Conservation (phyloP, 2,797 vertebrate species). For the Coluber constrictor region DNA sequence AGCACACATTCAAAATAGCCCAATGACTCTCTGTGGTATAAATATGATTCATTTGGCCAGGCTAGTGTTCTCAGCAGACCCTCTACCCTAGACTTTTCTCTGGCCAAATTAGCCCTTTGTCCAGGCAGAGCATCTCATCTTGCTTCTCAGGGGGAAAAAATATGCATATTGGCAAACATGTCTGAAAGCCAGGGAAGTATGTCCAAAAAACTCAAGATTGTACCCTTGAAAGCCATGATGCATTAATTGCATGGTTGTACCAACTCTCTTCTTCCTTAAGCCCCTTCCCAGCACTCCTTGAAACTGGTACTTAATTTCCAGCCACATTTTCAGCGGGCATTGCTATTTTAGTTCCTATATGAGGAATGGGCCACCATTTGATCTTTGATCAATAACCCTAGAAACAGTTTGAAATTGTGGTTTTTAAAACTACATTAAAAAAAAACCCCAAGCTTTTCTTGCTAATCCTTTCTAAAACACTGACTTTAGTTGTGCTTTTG, state of each 20-base stretch:
- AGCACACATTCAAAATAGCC: not conserved
- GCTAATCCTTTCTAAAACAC: not conserved
- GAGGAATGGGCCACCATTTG: not conserved
- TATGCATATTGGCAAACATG: not conserved
- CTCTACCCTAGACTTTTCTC: not conserved
- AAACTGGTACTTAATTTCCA: not conserved
- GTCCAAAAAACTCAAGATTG: not conserved
- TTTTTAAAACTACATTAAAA: not conserved
- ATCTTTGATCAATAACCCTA: not conserved
- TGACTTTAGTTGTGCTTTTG: not conserved
- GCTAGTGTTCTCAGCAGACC: not conserved
- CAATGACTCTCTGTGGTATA: not conserved
- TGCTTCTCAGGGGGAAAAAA: not conserved
- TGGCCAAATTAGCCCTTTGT: not conserved
- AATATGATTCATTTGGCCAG: not conserved
- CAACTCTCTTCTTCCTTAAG: not conserved
- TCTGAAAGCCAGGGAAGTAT: not conserved
- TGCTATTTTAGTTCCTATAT: not conserved
- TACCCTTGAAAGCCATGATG: not conserved
- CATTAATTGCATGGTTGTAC: not conserved
- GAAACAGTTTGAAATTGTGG: not conserved
- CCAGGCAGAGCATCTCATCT: not conserved
- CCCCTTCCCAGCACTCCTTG: not conserved
- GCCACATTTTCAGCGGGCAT: not conserved
- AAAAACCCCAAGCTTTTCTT: not conserved